Conservation (phyloP, 2,113 vertebrate species). For the Tragulus kanchil region DNA sequence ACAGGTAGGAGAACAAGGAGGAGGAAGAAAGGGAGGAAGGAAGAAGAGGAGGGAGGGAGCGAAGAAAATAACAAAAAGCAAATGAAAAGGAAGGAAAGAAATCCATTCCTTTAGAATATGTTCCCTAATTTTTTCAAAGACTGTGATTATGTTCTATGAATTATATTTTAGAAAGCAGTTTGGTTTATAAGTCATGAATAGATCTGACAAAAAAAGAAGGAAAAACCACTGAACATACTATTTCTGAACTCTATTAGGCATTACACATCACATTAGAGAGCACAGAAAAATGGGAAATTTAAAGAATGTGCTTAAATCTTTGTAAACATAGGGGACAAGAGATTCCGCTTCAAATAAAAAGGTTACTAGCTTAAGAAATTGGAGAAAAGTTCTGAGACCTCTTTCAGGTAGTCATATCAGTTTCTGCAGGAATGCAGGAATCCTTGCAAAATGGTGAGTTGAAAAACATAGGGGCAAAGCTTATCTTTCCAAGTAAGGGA, state of each 20-base stretch:
- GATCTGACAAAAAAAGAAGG: neutral
- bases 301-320: neutral
- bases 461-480: neutral
- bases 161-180: neutral
- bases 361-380: neutral
- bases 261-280: neutral
- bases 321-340: conserved; percentile 5
- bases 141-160: neutral
- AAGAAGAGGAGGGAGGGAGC: neutral
- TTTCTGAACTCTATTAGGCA: neutral
- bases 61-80: neutral
- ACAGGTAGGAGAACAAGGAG: too few species aligned
- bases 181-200: conserved; percentile 25
- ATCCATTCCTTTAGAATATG: neutral
- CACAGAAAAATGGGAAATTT: neutral
- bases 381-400: neutral
- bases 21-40: neutral
- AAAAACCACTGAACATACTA: neutral
- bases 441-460: conserved; percentile 22
- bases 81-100: neutral
- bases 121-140: conserved; percentile 39
- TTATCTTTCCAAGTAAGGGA: neutral
- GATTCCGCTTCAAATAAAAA: conserved; percentile 11
- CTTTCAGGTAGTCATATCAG: conserved; percentile 12
- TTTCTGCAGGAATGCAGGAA: conserved; percentile 49